These are phyloP conservation scores for Sturnira hondurensis DNA, from an alignment of 2,113 vertebrate genomes.

Conservation along the genomic window DNA sequence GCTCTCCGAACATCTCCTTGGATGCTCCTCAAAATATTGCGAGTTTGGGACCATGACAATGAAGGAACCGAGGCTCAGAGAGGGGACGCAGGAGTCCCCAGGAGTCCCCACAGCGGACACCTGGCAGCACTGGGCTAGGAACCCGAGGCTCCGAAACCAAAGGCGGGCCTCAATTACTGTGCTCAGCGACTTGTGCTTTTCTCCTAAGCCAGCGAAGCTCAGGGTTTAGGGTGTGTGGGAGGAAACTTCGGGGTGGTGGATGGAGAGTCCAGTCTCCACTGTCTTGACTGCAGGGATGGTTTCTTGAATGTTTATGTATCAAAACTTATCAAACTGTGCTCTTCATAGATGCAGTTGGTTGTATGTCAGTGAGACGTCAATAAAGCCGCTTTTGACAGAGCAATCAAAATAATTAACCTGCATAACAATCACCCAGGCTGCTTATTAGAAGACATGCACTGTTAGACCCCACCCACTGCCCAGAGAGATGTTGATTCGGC, in stretches of 20 bases:
- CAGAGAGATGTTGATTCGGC: neutral
- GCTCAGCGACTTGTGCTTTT: rapidly evolving
- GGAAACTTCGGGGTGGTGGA: neutral
- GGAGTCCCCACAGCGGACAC: neutral
- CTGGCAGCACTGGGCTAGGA: neutral
- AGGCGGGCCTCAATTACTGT: neutral
- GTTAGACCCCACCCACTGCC: neutral
- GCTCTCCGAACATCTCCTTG: neutral
- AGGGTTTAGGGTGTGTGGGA: neutral
- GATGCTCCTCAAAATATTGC: rapidly evolving
- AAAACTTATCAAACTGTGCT: neutral
- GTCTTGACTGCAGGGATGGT: no score
- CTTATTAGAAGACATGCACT: neutral
- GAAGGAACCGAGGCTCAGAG: no score
- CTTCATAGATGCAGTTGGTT: neutral
- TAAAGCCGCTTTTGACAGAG: neutral
- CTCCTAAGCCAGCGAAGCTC: neutral
- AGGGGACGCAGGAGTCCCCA: neutral
- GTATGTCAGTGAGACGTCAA: neutral
- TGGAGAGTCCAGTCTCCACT: no score
- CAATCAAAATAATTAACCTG: neutral
- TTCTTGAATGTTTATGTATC: rapidly evolving
- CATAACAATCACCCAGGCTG: neutral
- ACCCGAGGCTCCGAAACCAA: neutral
- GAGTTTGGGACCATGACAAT: neutral